Base-by-base conservation (phyloP, 2,113 vertebrate species). In the Nycticebus coucang region DNA sequence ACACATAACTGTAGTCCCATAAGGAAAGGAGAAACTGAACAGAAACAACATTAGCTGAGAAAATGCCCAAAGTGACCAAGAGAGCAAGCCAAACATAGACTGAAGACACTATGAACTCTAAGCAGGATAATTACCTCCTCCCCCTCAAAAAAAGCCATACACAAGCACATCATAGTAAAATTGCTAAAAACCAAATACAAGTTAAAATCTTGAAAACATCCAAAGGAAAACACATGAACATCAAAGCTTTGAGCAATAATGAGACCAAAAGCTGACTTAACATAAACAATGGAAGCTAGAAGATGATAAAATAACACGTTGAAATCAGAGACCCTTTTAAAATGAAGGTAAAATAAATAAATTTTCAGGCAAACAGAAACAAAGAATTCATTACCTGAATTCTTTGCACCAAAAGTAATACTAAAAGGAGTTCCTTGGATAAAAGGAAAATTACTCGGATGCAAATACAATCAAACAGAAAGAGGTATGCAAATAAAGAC, bases 41-140 rank as follows among this genome's bases (percentile, higher is more conserved):
- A 89, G 66, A 92, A 41, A 80, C 26, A 83, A 41, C 15, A 60
- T 19, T 60, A 37, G 64, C 37, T 75, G 90, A 86, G 26, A 86
- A 89, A 96, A 87, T 74, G 71, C 35, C 59, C 59, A 59, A 93
- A 95, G 45, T 81, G 28, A 68, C 45, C 87, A 86, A 84, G 35
- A 81, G 8, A 69, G n/a, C n/a, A 96, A 92, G 68, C 13, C 68
- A 93, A 37, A 79, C 37, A 89, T 1, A 77, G 26, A 82, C 14
- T 86, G 7, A 30, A 45, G 41, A 77, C 4, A 55, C 18, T 62
- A 84, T 8, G 89, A 96, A 64, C 4, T 64, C n/a, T 68, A 96
- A 5, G 22, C 5, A 87, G 41, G 28, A 64, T 64, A 64, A 92
- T 14, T 12, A 13, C 45, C 45, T 50, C 45, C 45, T 50, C 45